phyloP scores from a whole-genome alignment of 1,140 invertebrate genomes.

The Drosophila busckii region DNA sequence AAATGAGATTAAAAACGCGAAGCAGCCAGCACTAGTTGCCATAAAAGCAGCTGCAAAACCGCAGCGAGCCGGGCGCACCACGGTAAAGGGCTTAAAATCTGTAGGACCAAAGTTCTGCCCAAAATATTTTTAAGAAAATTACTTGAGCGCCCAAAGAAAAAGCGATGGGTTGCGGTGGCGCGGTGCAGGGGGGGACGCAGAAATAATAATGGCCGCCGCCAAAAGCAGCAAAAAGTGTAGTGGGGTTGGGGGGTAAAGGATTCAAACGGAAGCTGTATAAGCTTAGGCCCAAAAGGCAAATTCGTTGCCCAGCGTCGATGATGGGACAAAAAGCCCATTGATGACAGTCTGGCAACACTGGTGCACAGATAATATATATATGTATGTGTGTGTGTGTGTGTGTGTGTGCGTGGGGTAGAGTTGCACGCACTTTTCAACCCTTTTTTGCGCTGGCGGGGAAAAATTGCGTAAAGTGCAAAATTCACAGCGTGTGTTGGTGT shows the following conservation, averaged over 20 bases:
- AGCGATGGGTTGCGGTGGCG: neutral
- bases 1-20: slow-evolving; percentile 73
- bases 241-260: neutral
- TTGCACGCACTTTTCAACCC: slow-evolving; percentile 72
- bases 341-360: slow-evolving; percentile 62
- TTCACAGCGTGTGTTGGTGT: slow-evolving; percentile 26
- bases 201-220: slow-evolving; percentile 70
- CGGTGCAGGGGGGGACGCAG: neutral
- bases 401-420: slow-evolving; percentile 20
- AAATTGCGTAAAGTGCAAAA: slow-evolving; percentile 74
- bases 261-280: slow-evolving; percentile 18
- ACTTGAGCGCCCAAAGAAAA: slow-evolving; percentile 49
- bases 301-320: slow-evolving; percentile 15
- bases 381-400: slow-evolving; percentile 16
- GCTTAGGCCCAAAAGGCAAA: too few relatives aligned
- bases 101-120: slow-evolving; percentile 65
- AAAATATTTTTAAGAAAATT: slow-evolving; percentile 75
- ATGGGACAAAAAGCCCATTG: slow-evolving; percentile 15
- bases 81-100: slow-evolving; percentile 72
- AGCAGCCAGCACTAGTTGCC: neutral
- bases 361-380: slow-evolving; percentile 6
- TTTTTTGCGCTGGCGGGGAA: slow-evolving; percentile 70
- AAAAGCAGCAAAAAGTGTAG: slow-evolving; percentile 7
- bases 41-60: slow-evolving; percentile 56
- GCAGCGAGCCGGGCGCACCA: slow-evolving; percentile 21